A percentile compares a stretch with the other conserved stretches of the same genome.
These are phyloP conservation scores for Brachypalpus laphriformis DNA, from an alignment of 2,888 invertebrate species.

Conservation along the genomic window DNA sequence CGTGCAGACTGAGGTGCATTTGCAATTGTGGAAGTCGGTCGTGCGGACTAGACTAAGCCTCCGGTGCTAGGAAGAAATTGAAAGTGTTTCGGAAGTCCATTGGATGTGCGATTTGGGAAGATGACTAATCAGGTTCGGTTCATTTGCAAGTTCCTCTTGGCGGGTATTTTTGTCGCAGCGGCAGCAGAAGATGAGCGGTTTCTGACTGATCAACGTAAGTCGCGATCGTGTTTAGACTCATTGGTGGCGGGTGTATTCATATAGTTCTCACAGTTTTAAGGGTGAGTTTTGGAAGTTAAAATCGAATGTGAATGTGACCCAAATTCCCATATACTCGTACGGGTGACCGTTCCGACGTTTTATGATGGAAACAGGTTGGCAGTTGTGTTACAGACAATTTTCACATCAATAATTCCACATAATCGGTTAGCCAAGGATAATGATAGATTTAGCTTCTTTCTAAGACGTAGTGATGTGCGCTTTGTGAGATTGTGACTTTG, in stretches of 20 bases:
- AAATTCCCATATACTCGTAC: background rate
- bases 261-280: background rate
- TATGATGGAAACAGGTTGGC: conserved; percentile 13
- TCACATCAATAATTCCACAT: background rate
- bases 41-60: conserved; percentile 58
- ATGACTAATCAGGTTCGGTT: conserved; percentile 59
- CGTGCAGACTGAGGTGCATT: conserved; percentile 67
- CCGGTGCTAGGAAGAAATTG: conserved; percentile 47
- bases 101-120: conserved; percentile 8
- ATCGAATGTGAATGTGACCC: background rate
- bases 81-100: conserved; percentile 56
- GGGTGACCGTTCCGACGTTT: too few relatives aligned
- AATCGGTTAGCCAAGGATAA: conserved; percentile 42
- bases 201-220: conserved; percentile 70
- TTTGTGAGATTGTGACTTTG: conserved; percentile 39
- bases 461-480: background rate
- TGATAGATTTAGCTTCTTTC: background rate
- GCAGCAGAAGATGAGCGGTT: conserved; percentile 43
- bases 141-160: conserved; percentile 60
- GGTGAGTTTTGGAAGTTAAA: background rate
- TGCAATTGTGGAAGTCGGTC: conserved; percentile 70
- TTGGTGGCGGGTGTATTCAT: background rate
- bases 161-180: conserved; percentile 44
- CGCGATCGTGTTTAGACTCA: background rate
- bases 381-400: background rate